Evolutionary conservation across 1,140 invertebrate species (phyloP), one percentile per base, ranked within the genome.

Genomic region (Drosophila sechellia): DNA sequence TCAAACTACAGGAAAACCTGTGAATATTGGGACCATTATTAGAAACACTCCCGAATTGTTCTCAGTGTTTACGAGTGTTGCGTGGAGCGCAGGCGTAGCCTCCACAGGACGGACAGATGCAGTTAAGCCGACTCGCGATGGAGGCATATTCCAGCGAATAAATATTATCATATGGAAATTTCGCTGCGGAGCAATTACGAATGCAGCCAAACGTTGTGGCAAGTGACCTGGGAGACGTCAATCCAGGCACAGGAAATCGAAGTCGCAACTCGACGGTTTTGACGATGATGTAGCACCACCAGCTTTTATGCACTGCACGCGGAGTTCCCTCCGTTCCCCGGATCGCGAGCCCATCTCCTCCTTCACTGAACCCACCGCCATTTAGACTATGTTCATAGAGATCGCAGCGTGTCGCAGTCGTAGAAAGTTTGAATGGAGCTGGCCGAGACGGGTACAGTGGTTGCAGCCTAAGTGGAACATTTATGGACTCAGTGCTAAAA

Each of bases 161-260:
- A 89, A 89, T 89, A 89, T 89, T 89, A 89, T 89, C 84, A 89
- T 89, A 89, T 89, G 84, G 84, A 89, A 85, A 89, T 89, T 89
- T 84, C 63, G 50, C 63, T 80, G 75, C 56, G 68, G 72, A 80
- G 83, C 83, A 90, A 87, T 87, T 87, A 87, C 83, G 85, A 90
- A 83, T 86, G 58, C 76, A 65, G 58, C 54, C 75, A 65, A 60
- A 80, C 70, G 60, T 59, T 58, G 69, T 66, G 75, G 65, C 81
- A 68, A 59, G 83, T 87, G 83, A 87, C 83, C 83, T 86, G 73
- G 75, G 76, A 87, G 70, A 89, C 83, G 84, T 87, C 83, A 87
- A 83, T 53, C 61, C 54, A 48, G 72, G 78, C 81, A 89, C 83
- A 87, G 83, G 83, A 87, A 87, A 87, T 87, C 84, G 83, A 87